These are phyloP conservation scores for Equus quagga DNA, from an alignment of 2,113 vertebrate species.

Conservation along the genomic window DNA sequence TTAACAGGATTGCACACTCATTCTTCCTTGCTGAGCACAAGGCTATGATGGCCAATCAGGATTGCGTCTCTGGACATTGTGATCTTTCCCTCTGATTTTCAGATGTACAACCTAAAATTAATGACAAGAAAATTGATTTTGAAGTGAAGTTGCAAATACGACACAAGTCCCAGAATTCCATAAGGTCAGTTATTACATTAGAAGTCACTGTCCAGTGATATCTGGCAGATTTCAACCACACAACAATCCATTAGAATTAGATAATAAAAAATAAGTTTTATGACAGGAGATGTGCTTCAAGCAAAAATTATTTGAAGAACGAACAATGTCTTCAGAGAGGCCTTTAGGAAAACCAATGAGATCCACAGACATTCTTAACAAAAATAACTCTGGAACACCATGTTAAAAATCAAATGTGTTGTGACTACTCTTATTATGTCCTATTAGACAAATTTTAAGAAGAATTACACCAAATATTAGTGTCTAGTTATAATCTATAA, in stretches of 20 bases:
- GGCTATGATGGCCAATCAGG: neutral
- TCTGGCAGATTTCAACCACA: neutral
- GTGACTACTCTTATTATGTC: neutral
- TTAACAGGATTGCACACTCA: fast-evolving
- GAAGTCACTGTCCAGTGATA: neutral
- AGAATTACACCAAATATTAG: neutral
- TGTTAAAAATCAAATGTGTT: neutral
- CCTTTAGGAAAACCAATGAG: neutral
- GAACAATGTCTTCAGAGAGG: neutral
- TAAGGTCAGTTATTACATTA: neutral
- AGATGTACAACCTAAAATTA: neutral
- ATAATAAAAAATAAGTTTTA: neutral
- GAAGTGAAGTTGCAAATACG: neutral
- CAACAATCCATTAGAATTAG: neutral
- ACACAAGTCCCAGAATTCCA: neutral
- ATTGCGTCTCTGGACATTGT: neutral
- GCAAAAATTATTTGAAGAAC: neutral
- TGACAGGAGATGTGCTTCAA: neutral
- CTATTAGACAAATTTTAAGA: neutral
- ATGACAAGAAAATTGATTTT: neutral
- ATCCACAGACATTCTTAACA: neutral
- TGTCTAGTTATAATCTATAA: neutral
- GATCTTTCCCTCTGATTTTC: neutral
- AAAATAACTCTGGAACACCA: neutral
- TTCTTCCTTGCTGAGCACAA: neutral